Evolutionary conservation across 1,140 invertebrate genomes (phyloP), one percentile per base, ranked within the genome.

Genomic region (Maconellicoccus hirsutus): DNA sequence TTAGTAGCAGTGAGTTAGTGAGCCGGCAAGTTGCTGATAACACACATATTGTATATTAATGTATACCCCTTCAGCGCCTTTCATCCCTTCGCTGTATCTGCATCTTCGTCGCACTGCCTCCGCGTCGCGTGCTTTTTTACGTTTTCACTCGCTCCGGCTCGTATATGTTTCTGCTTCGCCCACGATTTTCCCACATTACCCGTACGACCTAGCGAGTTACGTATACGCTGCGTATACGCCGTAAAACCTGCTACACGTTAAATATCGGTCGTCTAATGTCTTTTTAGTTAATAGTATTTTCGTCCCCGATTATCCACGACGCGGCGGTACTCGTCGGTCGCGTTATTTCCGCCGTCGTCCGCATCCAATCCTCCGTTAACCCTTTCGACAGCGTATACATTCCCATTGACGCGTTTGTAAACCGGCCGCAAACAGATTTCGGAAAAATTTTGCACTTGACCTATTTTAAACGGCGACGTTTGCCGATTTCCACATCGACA

Each of bases 11-110:
- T 66, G 61, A 66, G 61, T 66, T 66, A 66, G 61, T 66, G 61
- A 66, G 61, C 61, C 61, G 61, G 61, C 61, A 66, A 66, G 61
- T 66, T 66, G 61, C 61, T 66, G 61, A 66, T 66, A 66, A 66
- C 61, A 66, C 61, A 66, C 25, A 26, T 66, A 66, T 66, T 66
- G 61, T 66, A 66, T 66, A 66, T 66, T 66, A 66, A 66, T 66
- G 61, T 66, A 25, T 66, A 22, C 42, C 42, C 42, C 42, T 52
- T 52, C n/a, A 6, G 29, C 42, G 42, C n/a, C 42, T 3, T 16
- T 14, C 42, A 8, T 19, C 42, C 6, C 3, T 16, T 14, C 2
- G 42, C 42, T 2, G n/a, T 52, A 52, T 52, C n/a, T 16, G n/a
- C n/a, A 14, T 16, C 10, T 52, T 19, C 42, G 12, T 3, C 42